Evolutionary conservation across 2,888 invertebrate genomes (phyloP).

Genomic region (Dendrolimus pini): DNA sequence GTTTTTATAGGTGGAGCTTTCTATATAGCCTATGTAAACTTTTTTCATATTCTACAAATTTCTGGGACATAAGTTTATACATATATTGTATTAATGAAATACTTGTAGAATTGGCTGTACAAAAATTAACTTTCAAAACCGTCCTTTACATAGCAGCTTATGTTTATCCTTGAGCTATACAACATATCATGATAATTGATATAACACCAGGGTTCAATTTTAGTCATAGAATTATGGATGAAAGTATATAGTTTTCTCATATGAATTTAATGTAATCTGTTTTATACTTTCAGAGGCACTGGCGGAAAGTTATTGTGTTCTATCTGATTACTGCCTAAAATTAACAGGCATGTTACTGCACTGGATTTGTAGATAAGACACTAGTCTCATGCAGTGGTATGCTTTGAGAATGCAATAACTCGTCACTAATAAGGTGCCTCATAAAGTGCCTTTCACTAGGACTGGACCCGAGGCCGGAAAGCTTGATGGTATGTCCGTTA

Average conservation of each 20-base stretch:
- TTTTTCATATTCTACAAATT: too few species aligned
- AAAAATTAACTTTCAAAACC: too few species aligned
- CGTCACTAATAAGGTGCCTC: conserved; percentile 75
- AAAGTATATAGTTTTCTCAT: conserved; percentile 4
- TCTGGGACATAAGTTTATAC: too few species aligned
- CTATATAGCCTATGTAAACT: too few species aligned
- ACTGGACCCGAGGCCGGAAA: conserved; percentile 74
- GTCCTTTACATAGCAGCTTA: too few species aligned
- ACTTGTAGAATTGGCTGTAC: not conserved
- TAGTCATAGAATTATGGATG: not conserved
- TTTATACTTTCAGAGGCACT: conserved; percentile 90
- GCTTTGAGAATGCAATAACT: conserved; percentile 75
- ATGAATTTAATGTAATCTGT: conserved; percentile 49
- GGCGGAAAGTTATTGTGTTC: conserved; percentile 83
- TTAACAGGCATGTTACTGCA: conserved; percentile 67
- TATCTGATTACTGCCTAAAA: conserved; percentile 65
- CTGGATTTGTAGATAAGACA: conserved; percentile 60
- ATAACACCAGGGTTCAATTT: too few species aligned
- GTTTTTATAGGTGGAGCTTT: too few species aligned
- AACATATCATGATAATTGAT: too few species aligned
- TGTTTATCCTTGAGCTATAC: too few species aligned
- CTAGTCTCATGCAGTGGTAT: conserved; percentile 56
- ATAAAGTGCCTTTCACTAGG: conserved; percentile 71
- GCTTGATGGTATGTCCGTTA: conserved; percentile 74
- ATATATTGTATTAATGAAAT: too few species aligned